Conservation (phyloP, 2,888 invertebrate species). For the Nomada fabriciana region DNA sequence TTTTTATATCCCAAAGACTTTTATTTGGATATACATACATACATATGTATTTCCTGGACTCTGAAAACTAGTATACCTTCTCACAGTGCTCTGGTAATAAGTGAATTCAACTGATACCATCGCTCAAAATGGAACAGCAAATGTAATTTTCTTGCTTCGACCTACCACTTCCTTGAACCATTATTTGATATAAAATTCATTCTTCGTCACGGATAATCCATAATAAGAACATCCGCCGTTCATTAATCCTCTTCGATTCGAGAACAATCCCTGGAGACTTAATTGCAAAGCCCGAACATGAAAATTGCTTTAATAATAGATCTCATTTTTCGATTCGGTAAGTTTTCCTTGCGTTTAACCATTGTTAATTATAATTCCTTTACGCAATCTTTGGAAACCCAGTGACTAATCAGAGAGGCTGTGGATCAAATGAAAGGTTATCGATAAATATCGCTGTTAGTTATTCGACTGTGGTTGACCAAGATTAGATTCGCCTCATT, state of each 20-base stretch:
- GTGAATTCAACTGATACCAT: too few relatives aligned
- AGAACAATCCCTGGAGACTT: not conserved
- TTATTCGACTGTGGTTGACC: not conserved
- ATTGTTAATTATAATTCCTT: not conserved
- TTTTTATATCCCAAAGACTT: too few relatives aligned
- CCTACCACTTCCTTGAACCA: too few relatives aligned
- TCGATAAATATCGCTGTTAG: not conserved
- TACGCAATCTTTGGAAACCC: not conserved
- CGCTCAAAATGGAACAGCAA: too few relatives aligned
- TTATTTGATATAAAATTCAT: too few relatives aligned
- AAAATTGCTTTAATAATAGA: slow-evolving; percentile 39
- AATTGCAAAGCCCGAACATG: slow-evolving; percentile 8
- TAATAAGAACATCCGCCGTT: not conserved
- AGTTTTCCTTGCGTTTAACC: slow-evolving; percentile 2
- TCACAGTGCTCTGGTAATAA: too few relatives aligned
- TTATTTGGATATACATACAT: too few relatives aligned
- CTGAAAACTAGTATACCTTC: too few relatives aligned
- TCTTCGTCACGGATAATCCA: not conserved
- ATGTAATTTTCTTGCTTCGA: too few relatives aligned
- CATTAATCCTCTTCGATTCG: slow-evolving; percentile 9
- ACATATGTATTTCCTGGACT: too few relatives aligned
- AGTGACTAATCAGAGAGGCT: not conserved
- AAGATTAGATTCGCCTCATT: not conserved
- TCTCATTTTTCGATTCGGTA: not conserved
- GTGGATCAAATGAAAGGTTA: not conserved